These are phyloP conservation scores for Dynastes hyllus DNA, from an alignment of 2,888 invertebrate genomes.

Conservation along the genomic window DNA sequence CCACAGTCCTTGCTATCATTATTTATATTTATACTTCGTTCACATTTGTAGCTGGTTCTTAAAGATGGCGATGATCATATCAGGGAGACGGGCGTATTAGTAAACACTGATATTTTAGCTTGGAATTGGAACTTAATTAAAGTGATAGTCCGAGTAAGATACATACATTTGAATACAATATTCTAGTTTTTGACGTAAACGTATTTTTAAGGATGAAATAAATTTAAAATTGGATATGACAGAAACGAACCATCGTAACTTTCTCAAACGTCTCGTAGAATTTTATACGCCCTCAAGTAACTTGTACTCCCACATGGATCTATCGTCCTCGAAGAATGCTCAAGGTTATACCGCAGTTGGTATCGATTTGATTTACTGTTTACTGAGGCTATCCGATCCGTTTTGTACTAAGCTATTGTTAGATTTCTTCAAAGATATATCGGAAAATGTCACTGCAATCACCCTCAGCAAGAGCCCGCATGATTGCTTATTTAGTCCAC, in stretches of 20 bases:
- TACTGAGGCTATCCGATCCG: slow-evolving; percentile 75
- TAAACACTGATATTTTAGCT: slow-evolving; percentile 84
- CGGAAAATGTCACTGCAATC: slow-evolving; percentile 82
- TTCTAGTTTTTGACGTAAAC: neutral
- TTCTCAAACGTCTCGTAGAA: slow-evolving; percentile 84
- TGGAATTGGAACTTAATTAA: slow-evolving; percentile 97
- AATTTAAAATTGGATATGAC: slow-evolving; percentile 72
- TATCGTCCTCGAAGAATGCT: slow-evolving; percentile 75
- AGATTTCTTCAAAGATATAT: slow-evolving; percentile 87
- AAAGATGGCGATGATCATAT: slow-evolving; percentile 76
- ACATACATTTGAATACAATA: neutral
- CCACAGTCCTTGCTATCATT: too few species aligned
- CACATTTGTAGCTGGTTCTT: slow-evolving; percentile 64
- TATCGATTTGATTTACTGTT: slow-evolving; percentile 83
- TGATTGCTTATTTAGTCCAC: slow-evolving; percentile 91
- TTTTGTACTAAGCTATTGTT: slow-evolving; percentile 83
- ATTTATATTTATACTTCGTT: slow-evolving; percentile 9
- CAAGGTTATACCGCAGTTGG: slow-evolving; percentile 80
- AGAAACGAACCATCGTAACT: slow-evolving; percentile 79
- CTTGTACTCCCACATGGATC: slow-evolving; percentile 89
- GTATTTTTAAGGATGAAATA: slow-evolving; percentile 68
- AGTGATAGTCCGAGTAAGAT: slow-evolving; percentile 82
- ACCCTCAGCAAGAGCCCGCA: slow-evolving; percentile 84
- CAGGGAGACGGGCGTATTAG: slow-evolving; percentile 87
- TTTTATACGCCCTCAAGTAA: slow-evolving; percentile 92